A percentile compares a stretch with the other conserved stretches of the same genome.
These are phyloP conservation scores for Hyalella azteca DNA, from an alignment of 2,888 invertebrate genomes.

Conservation along the genomic window DNA sequence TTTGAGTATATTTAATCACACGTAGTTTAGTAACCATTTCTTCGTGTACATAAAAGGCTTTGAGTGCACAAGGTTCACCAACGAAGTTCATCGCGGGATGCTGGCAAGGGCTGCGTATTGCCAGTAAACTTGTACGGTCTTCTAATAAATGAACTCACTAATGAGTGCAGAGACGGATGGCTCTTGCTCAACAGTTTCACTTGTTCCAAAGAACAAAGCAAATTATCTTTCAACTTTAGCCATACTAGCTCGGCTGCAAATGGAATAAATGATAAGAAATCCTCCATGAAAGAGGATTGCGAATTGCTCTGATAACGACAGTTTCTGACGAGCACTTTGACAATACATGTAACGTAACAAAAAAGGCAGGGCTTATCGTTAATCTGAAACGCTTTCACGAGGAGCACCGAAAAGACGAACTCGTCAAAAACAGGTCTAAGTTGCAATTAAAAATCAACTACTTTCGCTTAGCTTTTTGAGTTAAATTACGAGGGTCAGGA, in stretches of 20 bases:
- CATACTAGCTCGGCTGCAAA: neutral
- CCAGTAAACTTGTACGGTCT: slow-evolving; percentile 31
- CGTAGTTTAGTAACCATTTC: too few species aligned
- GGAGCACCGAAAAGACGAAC: too few species aligned
- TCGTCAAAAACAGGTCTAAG: too few species aligned
- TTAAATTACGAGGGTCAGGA: too few species aligned
- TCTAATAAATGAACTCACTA: slow-evolving; percentile 39
- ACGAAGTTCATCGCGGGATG: neutral
- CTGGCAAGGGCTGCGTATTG: slow-evolving; percentile 4
- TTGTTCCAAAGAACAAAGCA: slow-evolving; percentile 32
- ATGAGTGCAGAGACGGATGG: slow-evolving; percentile 27
- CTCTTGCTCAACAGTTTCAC: slow-evolving; percentile 32
- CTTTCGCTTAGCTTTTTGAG: too few species aligned
- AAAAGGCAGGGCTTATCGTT: too few species aligned
- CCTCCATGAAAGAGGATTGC: neutral
- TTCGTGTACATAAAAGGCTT: neutral
- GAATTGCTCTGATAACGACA: too few species aligned
- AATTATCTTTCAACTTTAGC: slow-evolving; percentile 30
- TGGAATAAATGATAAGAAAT: neutral
- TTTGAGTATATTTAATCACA: too few species aligned
- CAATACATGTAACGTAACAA: too few species aligned
- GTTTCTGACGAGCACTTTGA: too few species aligned
- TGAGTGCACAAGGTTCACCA: neutral
- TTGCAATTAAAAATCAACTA: too few species aligned
- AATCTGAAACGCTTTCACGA: too few species aligned